Evolutionary conservation across 1,140 invertebrate genomes (phyloP).

Genomic region (Cotesia vestalis): DNA sequence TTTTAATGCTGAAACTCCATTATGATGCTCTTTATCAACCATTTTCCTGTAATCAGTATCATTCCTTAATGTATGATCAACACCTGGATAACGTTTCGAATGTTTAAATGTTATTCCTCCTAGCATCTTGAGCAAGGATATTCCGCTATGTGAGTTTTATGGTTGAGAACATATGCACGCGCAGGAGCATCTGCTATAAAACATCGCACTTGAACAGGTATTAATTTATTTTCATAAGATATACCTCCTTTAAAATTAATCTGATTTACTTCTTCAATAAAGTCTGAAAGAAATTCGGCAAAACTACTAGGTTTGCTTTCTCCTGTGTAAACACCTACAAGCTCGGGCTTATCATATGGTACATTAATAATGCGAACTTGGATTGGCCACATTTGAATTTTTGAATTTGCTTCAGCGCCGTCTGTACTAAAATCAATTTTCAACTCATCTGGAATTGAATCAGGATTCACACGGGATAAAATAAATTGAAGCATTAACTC

Average conservation of each 20-base stretch:
- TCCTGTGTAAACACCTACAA: constrained; percentile 31
- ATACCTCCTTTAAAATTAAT: constrained; percentile 1
- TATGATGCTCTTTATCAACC: constrained; percentile 36
- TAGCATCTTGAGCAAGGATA: constrained; percentile 41
- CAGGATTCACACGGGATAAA: not conserved
- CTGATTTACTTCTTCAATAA: constrained; percentile 25
- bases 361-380: constrained; percentile 30
- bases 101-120: constrained; percentile 10
- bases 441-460: constrained; percentile 12
- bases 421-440: constrained; percentile 36
- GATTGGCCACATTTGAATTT: constrained; percentile 9
- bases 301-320: constrained; percentile 17
- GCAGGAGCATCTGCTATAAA: constrained; percentile 41
- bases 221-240: not conserved
- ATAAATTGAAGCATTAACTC: constrained; percentile 18
- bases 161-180: constrained; percentile 31
- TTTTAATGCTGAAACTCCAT: constrained; percentile 11
- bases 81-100: constrained; percentile 14
- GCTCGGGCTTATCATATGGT: not conserved
- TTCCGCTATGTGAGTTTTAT: constrained; percentile 21
- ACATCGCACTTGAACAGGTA: not conserved
- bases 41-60: constrained; percentile 34
- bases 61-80: constrained; percentile 15
- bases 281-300: constrained; percentile 25
- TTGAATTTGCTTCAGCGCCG: not conserved